Conservation (phyloP, 30 jellyfish, hydroid and myxozoan species). For the Aurelia aurita region DNA sequence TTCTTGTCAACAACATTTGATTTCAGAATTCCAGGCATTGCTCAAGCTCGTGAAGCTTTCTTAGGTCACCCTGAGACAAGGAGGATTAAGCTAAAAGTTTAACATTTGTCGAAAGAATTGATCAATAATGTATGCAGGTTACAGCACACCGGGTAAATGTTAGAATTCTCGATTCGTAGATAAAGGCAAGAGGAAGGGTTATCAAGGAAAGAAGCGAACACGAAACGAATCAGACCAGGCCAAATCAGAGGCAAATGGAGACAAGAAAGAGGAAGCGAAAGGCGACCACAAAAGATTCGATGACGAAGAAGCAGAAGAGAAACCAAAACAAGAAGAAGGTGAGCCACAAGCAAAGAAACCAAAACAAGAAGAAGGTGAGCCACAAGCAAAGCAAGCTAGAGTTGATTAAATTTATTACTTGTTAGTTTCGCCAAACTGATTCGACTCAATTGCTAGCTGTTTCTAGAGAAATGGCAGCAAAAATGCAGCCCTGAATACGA, state of each 20-base stretch:
- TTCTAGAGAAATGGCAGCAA: too few species aligned
- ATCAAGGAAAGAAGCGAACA: neutral
- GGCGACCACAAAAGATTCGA: constrained; percentile 59
- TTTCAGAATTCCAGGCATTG: too few species aligned
- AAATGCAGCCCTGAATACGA: too few species aligned
- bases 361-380: constrained; percentile 38
- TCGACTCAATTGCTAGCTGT: too few species aligned
- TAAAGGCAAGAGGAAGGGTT: neutral
- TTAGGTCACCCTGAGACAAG: too few species aligned
- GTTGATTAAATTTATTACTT: neutral
- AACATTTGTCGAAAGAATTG: too few species aligned
- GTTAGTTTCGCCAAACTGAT: neutral
- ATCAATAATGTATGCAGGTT: too few species aligned
- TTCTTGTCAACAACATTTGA: too few species aligned
- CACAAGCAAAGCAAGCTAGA: constrained; percentile 45
- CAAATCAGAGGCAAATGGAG: constrained; percentile 15
- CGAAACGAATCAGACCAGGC: constrained; percentile 8
- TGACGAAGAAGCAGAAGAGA: constrained; percentile 28
- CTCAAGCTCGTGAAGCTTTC: too few species aligned
- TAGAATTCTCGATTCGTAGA: neutral
- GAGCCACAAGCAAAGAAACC: constrained; percentile 21
- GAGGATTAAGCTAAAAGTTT: too few species aligned
- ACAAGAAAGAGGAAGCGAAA: constrained; percentile 10
- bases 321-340: constrained; percentile 15
- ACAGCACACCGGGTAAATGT: too few species aligned